phyloP scores from a whole-genome alignment of 2,888 invertebrate species.

The Ditula angustiorana region DNA sequence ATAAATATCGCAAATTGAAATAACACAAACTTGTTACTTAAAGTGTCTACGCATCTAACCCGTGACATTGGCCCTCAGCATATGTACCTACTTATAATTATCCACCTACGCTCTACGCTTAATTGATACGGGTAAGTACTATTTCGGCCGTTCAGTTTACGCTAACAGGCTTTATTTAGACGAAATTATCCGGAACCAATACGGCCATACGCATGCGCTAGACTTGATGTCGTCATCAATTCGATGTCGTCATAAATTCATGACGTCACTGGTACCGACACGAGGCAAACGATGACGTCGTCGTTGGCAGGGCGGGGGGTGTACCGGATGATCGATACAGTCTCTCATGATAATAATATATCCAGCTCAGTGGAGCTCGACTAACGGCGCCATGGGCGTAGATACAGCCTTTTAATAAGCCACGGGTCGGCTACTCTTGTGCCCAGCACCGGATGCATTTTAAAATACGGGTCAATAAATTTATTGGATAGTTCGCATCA shows the following conservation, averaged over 20 bases:
- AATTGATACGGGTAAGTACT: constrained; percentile 11
- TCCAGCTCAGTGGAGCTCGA: constrained; percentile 71
- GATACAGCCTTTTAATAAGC: constrained; percentile 63
- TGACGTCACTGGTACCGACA: constrained; percentile 46
- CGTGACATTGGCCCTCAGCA: not conserved
- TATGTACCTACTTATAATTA: not conserved
- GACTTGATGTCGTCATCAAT: constrained; percentile 12
- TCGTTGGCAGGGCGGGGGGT: constrained; percentile 50
- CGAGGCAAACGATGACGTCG: constrained; percentile 71
- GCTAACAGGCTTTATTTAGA: constrained; percentile 39
- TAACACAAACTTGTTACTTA: too few relatives aligned
- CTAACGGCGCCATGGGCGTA: constrained; percentile 60
- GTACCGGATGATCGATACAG: constrained; percentile 61
- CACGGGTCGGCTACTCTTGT: constrained; percentile 76
- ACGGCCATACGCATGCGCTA: constrained; percentile 13
- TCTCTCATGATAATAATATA: constrained; percentile 57
- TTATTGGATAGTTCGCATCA: constrained; percentile 60
- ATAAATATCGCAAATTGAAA: too few relatives aligned
- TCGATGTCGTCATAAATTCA: constrained; percentile 35
- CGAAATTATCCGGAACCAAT: constrained; percentile 16
- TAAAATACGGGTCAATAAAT: constrained; percentile 64
- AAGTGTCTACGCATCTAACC: not conserved
- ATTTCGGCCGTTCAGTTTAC: constrained; percentile 24
- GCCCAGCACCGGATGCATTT: constrained; percentile 55
- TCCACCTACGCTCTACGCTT: not conserved